phyloP scores from a whole-genome alignment of 2,113 vertebrate species.

The Chitala chitala region DNA sequence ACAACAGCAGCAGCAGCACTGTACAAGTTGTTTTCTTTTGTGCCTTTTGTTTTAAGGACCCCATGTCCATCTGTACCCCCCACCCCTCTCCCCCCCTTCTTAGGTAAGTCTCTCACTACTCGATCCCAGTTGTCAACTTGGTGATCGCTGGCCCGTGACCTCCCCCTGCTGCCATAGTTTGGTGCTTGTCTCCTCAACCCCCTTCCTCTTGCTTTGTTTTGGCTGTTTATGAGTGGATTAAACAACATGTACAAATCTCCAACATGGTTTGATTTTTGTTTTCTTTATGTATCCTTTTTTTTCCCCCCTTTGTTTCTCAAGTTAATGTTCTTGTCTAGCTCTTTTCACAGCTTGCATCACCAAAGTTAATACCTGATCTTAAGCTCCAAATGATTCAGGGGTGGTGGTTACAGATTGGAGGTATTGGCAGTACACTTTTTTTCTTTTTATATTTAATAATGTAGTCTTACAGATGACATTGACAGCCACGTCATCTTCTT shows the following conservation, averaged over 20 bases:
- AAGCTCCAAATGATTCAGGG: not conserved
- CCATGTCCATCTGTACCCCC: conserved; percentile 35
- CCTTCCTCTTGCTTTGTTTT: conserved; percentile 90
- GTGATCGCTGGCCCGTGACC: conserved; percentile 83
- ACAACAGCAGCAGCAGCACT: conserved; percentile 59
- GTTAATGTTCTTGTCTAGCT: conserved; percentile 94
- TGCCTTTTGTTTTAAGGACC: conserved; percentile 58
- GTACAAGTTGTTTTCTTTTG: conserved; percentile 57
- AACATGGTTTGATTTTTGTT: conserved; percentile 89
- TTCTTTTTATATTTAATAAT: too few species aligned
- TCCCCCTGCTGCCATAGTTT: conserved; percentile 94
- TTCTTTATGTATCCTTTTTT: conserved; percentile 56
- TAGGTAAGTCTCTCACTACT: conserved; percentile 63
- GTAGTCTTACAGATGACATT: too few species aligned
- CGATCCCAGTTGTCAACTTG: conserved; percentile 85
- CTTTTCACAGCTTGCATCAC: conserved; percentile 95
- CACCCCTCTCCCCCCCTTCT: conserved; percentile 38
- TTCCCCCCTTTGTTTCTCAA: conserved; percentile 60
- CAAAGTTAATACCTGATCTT: conserved; percentile 20
- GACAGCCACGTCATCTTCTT: not conserved
- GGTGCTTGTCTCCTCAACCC: conserved; percentile 85
- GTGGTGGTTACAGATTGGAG: not conserved
- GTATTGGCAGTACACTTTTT: not conserved
- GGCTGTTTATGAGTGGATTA: conserved; percentile 99
- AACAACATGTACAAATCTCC: conserved; percentile 80